Base-by-base conservation (phyloP, 1,140 invertebrate species). In the Zophobas morio region DNA sequence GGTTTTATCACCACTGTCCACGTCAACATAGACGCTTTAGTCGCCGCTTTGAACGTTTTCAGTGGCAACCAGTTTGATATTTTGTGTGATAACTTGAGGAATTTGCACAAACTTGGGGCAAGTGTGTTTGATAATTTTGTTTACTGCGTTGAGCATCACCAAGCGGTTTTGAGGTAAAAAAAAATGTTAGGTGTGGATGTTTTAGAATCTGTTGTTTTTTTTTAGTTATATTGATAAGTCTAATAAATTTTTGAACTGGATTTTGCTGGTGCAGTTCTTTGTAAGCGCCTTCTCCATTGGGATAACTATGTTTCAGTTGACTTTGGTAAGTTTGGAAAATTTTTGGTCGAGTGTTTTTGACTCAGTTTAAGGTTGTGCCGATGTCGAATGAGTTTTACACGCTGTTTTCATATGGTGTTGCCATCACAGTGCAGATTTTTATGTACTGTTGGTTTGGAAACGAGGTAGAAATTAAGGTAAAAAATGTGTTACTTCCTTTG, bases 371-470 rank as follows among this genome's bases (percentile, higher is more conserved):
- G 71, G 34, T 73, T 54, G 37, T 33, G 0, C 71, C 71, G 1
- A 34, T 73, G 1, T 40, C 49, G 32, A 73, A 5, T 6, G 71
- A 73, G 8, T 73, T 73, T 73, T 56, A 56, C 35, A 40, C 54
- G 51, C 20, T 56, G 8, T 3, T 73, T 2, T 73, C 36, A 6
- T 73, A 73, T n/a, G 36, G 36, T 1, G 56, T 33, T 39, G n/a
- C 71, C n/a, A 56, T 56, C 33, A 42, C 56, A 0, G 42, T 36
- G 5, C 40, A 73, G 20, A 73, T 73, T 8, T 54, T 73, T 40
- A 73, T 56, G 20, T 73, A 73, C 51, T 73, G 71, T 56, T 73
- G 71, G 71, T 73, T 73, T 33, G 49, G 71, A 2, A 53, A 73
- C 32, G 71, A 54, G 20, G 51, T 73, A 5, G 20, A 40, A 73